Evolutionary conservation across 2,797 vertebrate species (phyloP).

Genomic region (Pseudochromis fuscus): DNA sequence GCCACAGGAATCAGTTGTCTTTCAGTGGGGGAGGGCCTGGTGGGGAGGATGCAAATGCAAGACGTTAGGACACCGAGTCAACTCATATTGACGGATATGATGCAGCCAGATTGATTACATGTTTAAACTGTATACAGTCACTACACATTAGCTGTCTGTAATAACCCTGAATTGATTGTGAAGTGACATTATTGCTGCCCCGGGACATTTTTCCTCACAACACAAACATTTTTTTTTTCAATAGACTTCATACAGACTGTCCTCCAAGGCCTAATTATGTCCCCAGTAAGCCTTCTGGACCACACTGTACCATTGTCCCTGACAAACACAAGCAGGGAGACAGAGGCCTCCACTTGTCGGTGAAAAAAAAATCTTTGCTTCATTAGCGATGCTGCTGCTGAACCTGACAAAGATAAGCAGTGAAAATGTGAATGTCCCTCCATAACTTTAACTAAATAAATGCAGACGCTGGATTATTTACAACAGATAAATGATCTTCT

Average conservation of each 20-base stretch:
- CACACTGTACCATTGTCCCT: background rate
- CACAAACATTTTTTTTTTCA: conserved; percentile 2
- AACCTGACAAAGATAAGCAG: conserved; percentile 9
- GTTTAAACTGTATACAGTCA: background rate
- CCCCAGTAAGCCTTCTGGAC: conserved; percentile 7
- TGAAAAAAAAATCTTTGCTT: background rate
- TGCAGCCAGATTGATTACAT: background rate
- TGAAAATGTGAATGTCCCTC: background rate
- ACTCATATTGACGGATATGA: background rate
- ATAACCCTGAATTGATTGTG: conserved; percentile 7
- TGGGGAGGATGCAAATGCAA: conserved; percentile 70
- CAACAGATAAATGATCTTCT: conserved; percentile 42
- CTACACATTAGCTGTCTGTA: background rate
- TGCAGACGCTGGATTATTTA: conserved; percentile 32
- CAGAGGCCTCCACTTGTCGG: background rate
- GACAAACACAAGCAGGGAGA: conserved; percentile 14
- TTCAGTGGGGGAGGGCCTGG: conserved; percentile 95
- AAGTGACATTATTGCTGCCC: conserved; percentile 4
- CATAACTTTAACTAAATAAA: conserved; percentile 23
- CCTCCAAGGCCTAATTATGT: conserved; percentile 11
- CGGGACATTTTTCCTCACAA: background rate
- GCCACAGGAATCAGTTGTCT: conserved; percentile 99
- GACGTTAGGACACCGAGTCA: background rate
- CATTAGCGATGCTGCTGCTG: background rate
- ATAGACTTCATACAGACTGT: background rate